Evolutionary conservation across 2,113 vertebrate species (phyloP), one percentile per base, ranked within the genome.

Genomic region (Phylloscopus trochiloides): DNA sequence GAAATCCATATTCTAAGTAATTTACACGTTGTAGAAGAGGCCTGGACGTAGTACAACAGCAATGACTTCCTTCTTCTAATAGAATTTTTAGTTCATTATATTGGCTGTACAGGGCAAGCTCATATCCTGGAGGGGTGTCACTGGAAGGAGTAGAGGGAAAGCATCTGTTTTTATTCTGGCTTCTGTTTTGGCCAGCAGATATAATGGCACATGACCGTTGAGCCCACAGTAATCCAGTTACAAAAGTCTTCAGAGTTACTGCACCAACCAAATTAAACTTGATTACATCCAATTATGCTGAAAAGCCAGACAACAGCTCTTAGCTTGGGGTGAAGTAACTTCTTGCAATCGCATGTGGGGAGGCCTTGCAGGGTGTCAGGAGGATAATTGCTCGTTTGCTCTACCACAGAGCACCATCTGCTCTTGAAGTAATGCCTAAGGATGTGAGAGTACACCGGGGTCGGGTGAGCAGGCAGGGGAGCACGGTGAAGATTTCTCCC

Each of bases 231-330:
- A 98, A 98, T 98, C 94, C 91, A 97, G 94, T 98, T 98, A 97
- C 72, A 97, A 97, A 98, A 98, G 97, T 96, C 97, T 96, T 97
- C 96, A 86, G 97, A 98, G 97, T 97, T 97, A 96, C 97, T 97
- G 95, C 97, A 97, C 95, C 97, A 92, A 97, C 97, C 90, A 78
- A 94, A 98, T 98, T 97, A 98, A 98, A 97, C 97, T 97, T 96
- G 97, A 98, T 98, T 98, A 98, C 91, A 94, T 96, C 97, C 97
- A 97, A 98, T 98, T 98, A 98, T 97, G 96, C 97, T 97, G 97
- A 97, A 97, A 97, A 95, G 92, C 93, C 97, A 98, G 98, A 97
- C 97, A 97, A 96, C 97, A 97, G 97, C 97, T 97, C 97, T 96
- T 98, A 96, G 97, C 96, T 97, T 94, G 96, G 96, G 96, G 96